These are phyloP conservation scores for Motacilla alba DNA, from an alignment of 2,113 vertebrate genomes.

Conservation along the genomic window DNA sequence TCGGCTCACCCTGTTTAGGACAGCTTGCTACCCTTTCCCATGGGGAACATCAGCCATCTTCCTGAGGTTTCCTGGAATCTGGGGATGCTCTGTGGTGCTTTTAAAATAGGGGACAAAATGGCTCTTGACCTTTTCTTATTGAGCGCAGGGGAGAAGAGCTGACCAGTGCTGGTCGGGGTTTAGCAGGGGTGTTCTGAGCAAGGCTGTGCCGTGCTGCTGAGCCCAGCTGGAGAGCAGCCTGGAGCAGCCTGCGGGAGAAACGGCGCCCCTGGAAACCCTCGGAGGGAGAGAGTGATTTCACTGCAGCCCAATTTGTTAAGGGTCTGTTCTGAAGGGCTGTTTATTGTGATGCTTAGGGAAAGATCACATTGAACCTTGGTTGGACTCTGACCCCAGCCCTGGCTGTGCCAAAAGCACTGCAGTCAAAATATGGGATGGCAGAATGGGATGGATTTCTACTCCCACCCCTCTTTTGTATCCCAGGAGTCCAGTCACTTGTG, in stretches of 20 bases:
- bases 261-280: accelerated
- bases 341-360: not conserved
- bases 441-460: not conserved
- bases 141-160: not conserved
- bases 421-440: not conserved
- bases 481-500: accelerated
- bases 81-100: not conserved
- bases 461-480: not conserved
- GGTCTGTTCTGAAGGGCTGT: not conserved
- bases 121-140: not conserved
- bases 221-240: not conserved
- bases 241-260: not conserved
- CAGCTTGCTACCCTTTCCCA: not conserved
- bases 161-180: not conserved
- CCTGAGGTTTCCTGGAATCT: not conserved
- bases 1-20: not conserved
- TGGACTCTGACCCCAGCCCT: not conserved
- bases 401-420: not conserved
- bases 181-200: not conserved
- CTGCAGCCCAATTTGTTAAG: not conserved
- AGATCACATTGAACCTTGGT: not conserved
- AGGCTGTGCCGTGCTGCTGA: not conserved
- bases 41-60: not conserved
- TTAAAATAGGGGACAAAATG: not conserved
- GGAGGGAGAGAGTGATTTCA: not conserved